Evolutionary conservation across 2,113 vertebrate genomes (phyloP).

Genomic region (Neolamprologus caudopunctatus): DNA sequence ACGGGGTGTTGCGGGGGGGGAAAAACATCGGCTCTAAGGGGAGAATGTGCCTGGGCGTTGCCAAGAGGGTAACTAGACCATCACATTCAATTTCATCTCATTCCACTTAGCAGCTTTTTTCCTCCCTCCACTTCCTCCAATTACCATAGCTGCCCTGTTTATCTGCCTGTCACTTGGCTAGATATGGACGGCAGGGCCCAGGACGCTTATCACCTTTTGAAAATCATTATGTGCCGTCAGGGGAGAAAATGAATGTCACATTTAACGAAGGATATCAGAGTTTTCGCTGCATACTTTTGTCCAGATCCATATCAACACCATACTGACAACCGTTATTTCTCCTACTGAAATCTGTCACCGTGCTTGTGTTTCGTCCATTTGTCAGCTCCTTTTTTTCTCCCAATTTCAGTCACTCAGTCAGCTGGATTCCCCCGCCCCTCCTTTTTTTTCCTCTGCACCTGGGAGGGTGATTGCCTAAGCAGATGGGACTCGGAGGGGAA

Average conservation of each 20-base stretch:
- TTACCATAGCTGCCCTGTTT: constrained; percentile 46
- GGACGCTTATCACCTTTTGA: constrained; percentile 40
- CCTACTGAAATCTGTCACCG: constrained; percentile 1
- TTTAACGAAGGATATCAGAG: constrained; percentile 4
- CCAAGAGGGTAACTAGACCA: constrained; percentile 68
- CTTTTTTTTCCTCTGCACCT: constrained; percentile 50
- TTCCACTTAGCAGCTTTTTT: constrained; percentile 50
- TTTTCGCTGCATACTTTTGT: neutral
- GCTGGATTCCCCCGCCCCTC: constrained; percentile 16
- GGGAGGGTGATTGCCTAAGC: constrained; percentile 60
- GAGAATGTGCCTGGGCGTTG: constrained; percentile 40
- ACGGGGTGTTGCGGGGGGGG: neutral
- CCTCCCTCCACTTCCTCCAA: constrained; percentile 49
- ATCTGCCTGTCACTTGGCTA: constrained; percentile 38
- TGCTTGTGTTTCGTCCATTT: constrained; percentile 3
- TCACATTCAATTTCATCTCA: constrained; percentile 65
- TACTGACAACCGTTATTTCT: neutral
- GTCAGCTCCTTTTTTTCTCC: neutral
- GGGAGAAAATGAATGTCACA: constrained; percentile 30
- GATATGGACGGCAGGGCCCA: neutral
- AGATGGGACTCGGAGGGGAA: constrained; percentile 60
- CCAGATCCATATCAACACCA: neutral
- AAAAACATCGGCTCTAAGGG: constrained; percentile 9
- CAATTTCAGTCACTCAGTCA: constrained; percentile 27
- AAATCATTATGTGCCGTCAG: constrained; percentile 32